Conservation (phyloP, 2,888 invertebrate genomes). For the Brenthis ino region DNA sequence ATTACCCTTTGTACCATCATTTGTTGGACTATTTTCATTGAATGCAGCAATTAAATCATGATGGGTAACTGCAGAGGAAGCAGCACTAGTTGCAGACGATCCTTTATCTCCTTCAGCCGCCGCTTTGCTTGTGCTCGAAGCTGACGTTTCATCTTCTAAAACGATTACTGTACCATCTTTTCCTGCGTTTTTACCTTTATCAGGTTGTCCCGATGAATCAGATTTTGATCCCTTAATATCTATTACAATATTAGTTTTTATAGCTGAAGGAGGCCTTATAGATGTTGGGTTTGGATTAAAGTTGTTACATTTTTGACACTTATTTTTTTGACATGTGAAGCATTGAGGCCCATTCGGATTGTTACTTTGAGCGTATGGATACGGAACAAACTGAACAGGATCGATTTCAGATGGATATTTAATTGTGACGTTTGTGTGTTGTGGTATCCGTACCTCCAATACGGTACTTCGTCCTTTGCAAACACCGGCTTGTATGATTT, state of each 20-base stretch:
- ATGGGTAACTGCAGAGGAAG: constrained; percentile 40
- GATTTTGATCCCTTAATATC: constrained; percentile 41
- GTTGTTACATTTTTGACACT: constrained; percentile 37
- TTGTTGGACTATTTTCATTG: constrained; percentile 29
- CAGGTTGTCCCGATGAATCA: constrained; percentile 5
- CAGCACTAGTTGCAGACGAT: constrained; percentile 32
- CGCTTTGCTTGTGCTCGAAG: constrained; percentile 39
- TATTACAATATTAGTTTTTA: constrained; percentile 48
- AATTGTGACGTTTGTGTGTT: constrained; percentile 40
- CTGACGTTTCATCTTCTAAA: constrained; percentile 39
- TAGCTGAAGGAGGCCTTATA: constrained; percentile 1
- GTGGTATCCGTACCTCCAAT: constrained; percentile 44
- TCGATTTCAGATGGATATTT: constrained; percentile 41
- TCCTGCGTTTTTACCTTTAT: neutral
- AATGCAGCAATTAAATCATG: constrained; percentile 40
- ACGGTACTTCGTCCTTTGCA: constrained; percentile 44
- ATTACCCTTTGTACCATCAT: constrained; percentile 27
- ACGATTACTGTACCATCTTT: constrained; percentile 39
- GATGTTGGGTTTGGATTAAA: constrained; percentile 22
- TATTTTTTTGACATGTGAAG: constrained; percentile 24
- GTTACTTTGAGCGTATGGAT: constrained; percentile 31
- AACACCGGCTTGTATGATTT: constrained; percentile 20
- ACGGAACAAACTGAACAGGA: constrained; percentile 43
- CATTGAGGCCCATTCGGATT: constrained; percentile 26
- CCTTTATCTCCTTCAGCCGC: constrained; percentile 31